A percentile compares a stretch with the other conserved stretches of the same genome.
phyloP scores from a whole-genome alignment of 1,140 invertebrate species.

The Littorina saxatilis region DNA sequence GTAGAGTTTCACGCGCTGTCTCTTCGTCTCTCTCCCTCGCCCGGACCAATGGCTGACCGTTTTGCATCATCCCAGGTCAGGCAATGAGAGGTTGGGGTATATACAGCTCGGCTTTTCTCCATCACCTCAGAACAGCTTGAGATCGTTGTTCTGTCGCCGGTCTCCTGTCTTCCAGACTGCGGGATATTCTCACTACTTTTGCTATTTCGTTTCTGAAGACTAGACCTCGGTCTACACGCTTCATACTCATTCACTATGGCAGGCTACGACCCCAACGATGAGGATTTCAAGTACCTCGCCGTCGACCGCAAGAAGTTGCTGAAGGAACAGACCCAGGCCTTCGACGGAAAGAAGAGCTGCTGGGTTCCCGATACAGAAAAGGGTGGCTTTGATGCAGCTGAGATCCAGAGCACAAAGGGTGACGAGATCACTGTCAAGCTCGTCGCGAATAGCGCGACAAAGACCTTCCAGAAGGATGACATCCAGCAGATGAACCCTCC shows the following conservation, averaged over 20 bases:
- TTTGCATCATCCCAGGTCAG: not conserved
- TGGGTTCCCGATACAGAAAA: conserved; percentile 99
- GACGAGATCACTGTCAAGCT: conserved; percentile 92
- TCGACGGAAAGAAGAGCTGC: conserved; percentile 99
- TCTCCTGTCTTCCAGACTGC: not conserved
- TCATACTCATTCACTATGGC: conserved; percentile 28
- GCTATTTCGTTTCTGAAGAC: not conserved
- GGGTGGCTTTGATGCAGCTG: conserved; percentile 96
- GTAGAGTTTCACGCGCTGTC: conserved; percentile 1
- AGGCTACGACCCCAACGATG: conserved; percentile 62
- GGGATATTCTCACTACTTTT: conserved; percentile 14
- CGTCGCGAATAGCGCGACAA: too few species aligned
- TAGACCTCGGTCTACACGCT: not conserved
- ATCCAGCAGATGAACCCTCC: conserved; percentile 99
- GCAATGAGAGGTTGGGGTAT: not conserved
- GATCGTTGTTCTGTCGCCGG: conserved; percentile 33
- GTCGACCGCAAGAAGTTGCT: conserved; percentile 72
- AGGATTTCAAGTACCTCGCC: conserved; percentile 72
- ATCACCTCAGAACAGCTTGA: conserved; percentile 18
- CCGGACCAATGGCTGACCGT: conserved; percentile 9
- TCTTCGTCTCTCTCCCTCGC: not conserved
- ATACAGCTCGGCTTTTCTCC: not conserved
- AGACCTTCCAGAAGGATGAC: conserved; percentile 97
- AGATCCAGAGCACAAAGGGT: conserved; percentile 98
- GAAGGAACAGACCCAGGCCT: conserved; percentile 69